phyloP scores from a whole-genome alignment of 2,888 invertebrate species.

The Ptilodon capucinus region DNA sequence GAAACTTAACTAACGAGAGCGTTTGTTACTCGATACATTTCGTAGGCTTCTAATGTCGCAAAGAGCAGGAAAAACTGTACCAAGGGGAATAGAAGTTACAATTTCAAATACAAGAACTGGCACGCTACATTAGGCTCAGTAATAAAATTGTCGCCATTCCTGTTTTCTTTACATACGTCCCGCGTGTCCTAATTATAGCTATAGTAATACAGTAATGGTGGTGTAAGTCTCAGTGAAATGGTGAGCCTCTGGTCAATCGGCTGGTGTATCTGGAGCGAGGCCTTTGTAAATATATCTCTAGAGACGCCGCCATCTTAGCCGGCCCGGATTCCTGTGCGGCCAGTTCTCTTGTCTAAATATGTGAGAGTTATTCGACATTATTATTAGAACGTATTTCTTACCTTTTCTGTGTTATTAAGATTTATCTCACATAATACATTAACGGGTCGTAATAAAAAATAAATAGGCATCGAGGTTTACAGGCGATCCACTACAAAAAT shows the following conservation, averaged over 20 bases:
- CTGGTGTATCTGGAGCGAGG: not conserved
- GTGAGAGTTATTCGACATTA: not conserved
- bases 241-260: constrained; percentile 11
- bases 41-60: too few relatives aligned
- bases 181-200: not conserved
- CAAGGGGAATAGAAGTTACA: not conserved
- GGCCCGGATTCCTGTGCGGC: not conserved
- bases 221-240: not conserved
- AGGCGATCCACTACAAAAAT: too few relatives aligned
- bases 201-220: not conserved
- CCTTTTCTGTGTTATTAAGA: too few relatives aligned
- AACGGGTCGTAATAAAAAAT: too few relatives aligned
- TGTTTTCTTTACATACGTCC: not conserved
- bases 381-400: not conserved
- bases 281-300: constrained; percentile 20
- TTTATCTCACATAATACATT: too few relatives aligned
- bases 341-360: not conserved
- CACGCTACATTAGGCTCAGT: not conserved
- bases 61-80: too few relatives aligned
- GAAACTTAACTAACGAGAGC: too few relatives aligned
- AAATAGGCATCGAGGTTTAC: too few relatives aligned
- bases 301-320: not conserved
- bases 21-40: too few relatives aligned
- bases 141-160: not conserved
- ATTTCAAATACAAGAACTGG: not conserved